Conservation (phyloP, 2,888 invertebrate genomes). For the Troides helena region DNA sequence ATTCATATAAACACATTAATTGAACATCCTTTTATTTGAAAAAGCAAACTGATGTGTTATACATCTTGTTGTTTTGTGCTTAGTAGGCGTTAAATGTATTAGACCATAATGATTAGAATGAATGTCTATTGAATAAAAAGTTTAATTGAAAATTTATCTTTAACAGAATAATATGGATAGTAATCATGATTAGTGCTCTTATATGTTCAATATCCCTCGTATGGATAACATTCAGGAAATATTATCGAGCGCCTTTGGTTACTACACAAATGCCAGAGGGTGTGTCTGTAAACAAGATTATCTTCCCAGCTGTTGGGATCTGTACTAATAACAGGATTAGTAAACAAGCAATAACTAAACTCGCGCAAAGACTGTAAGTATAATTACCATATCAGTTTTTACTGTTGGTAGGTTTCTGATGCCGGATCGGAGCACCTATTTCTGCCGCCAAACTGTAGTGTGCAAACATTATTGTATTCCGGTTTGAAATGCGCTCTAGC, state of each 20-base stretch:
- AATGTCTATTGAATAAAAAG: background rate
- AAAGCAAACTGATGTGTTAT: no score
- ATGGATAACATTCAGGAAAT: slow-evolving; percentile 63
- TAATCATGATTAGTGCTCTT: slow-evolving; percentile 61
- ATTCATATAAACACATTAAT: no score
- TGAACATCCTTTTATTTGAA: no score
- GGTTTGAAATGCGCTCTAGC: no score
- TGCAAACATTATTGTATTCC: no score
- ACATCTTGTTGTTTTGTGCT: no score
- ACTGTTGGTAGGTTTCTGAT: no score
- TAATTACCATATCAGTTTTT: background rate
- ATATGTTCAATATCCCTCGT: slow-evolving; percentile 64
- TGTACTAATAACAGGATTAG: slow-evolving; percentile 76
- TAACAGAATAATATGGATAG: slow-evolving; percentile 63
- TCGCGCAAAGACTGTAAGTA: slow-evolving; percentile 65
- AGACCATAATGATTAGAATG: no score
- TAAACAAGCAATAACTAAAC: slow-evolving; percentile 55
- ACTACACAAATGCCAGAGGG: slow-evolving; percentile 73
- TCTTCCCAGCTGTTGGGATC: slow-evolving; percentile 74
- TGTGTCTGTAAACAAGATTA: slow-evolving; percentile 64
- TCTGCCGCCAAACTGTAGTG: no score
- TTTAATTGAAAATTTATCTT: slow-evolving; percentile 7
- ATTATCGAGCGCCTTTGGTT: slow-evolving; percentile 63
- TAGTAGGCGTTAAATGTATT: no score
- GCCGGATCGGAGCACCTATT: no score